Conservation (phyloP, 2,113 vertebrate species). For the Caretta caretta region DNA sequence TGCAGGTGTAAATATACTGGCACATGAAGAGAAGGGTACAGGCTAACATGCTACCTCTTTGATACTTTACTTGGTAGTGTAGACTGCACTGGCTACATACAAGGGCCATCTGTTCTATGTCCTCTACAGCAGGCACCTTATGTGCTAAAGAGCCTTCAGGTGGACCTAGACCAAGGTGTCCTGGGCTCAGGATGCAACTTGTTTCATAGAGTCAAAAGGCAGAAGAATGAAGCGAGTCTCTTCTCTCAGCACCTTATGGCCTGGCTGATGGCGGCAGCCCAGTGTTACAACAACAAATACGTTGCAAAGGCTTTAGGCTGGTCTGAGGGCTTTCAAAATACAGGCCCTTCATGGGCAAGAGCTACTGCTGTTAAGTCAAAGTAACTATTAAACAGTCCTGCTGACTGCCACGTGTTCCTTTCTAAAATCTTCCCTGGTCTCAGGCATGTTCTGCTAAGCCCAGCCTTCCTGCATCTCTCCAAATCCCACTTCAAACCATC, state of each 20-base stretch:
- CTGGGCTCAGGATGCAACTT: not conserved
- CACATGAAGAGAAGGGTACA: no score
- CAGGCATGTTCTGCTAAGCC: not conserved
- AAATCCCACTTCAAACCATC: not conserved
- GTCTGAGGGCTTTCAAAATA: not conserved
- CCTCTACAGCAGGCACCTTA: no score
- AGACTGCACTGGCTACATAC: not conserved
- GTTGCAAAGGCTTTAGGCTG: not conserved
- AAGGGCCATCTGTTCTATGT: not conserved
- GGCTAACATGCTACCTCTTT: no score
- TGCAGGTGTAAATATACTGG: no score
- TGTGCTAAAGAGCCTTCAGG: not conserved
- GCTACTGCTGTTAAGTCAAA: not conserved
- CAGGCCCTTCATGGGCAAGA: not conserved
- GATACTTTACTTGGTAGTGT: no score
- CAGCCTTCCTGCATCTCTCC: not conserved
- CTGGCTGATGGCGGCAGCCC: no score
- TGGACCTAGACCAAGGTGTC: not conserved
- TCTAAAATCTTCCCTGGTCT: not conserved
- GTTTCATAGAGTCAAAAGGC: not conserved
- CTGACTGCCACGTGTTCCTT: not conserved
- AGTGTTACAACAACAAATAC: no score
- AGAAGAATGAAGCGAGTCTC: not conserved
- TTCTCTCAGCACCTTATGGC: not conserved
- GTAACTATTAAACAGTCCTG: not conserved